A percentile compares a stretch with the other conserved stretches of the same genome.
These are phyloP conservation scores for Chrysopilus asiliformis DNA, from an alignment of 2,888 invertebrate species.

Conservation along the genomic window DNA sequence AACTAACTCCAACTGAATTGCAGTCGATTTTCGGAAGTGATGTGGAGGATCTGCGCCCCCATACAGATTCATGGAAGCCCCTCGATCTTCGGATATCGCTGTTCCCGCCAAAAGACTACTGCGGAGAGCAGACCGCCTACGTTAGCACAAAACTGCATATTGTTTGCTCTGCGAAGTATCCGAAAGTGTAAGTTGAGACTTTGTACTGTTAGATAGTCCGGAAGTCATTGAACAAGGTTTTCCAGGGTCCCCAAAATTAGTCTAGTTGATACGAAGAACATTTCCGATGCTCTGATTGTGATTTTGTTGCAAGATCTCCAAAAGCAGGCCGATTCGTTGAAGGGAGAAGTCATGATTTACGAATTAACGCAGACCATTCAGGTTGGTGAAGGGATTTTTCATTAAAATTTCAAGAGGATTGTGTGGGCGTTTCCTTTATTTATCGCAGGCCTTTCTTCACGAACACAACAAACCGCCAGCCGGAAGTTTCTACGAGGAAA, in stretches of 20 bases:
- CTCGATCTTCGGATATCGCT: conserved; percentile 60
- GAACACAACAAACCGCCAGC: conserved; percentile 66
- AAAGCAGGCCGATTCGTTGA: conserved; percentile 40
- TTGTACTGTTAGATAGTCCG: neutral
- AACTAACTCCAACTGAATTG: conserved; percentile 4
- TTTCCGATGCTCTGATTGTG: conserved; percentile 55
- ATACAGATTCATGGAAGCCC: conserved; percentile 56
- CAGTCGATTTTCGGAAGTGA: conserved; percentile 67
- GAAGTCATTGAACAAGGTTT: conserved; percentile 13
- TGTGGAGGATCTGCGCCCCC: conserved; percentile 49
- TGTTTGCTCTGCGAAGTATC: conserved; percentile 62
- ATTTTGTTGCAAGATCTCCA: conserved; percentile 48
- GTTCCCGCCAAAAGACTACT: conserved; percentile 63
- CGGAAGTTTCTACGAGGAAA: conserved; percentile 83
- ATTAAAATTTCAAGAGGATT: no score
- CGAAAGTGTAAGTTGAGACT: conserved; percentile 52
- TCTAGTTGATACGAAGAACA: conserved; percentile 62
- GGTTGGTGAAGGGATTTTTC: no score
- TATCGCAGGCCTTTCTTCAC: conserved; percentile 57
- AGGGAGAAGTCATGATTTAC: conserved; percentile 78
- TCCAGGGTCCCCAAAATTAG: conserved; percentile 53
- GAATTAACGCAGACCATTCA: conserved; percentile 67
- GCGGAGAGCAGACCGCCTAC: conserved; percentile 47
- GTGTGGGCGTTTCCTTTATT: no score
- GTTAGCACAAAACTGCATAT: conserved; percentile 64